Evolutionary conservation across 2,888 invertebrate species (phyloP).

Genomic region (Ormia ochracea): DNA sequence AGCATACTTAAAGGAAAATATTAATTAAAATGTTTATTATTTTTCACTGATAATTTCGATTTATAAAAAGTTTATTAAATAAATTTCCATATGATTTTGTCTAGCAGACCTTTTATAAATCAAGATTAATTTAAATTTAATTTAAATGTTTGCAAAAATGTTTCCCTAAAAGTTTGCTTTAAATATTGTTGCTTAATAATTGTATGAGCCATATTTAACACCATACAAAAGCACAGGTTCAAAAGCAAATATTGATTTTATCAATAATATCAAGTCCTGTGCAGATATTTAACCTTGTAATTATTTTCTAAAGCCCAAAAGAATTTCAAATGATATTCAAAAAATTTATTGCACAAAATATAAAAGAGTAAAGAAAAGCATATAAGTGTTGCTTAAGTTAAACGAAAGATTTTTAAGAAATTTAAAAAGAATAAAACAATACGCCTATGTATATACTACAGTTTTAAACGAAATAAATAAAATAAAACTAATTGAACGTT

Average conservation of each 20-base stretch:
- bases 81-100: too few species aligned
- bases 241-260: neutral
- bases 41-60: too few species aligned
- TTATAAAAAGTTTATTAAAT: too few species aligned
- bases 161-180: neutral
- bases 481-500: neutral
- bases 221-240: too few species aligned
- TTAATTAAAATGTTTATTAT: too few species aligned
- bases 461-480: neutral
- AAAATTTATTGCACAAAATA: neutral
- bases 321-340: neutral
- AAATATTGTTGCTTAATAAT: neutral
- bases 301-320: neutral
- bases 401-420: neutral
- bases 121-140: too few species aligned
- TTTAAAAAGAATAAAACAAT: neutral
- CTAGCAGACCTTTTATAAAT: too few species aligned
- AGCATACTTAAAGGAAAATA: too few species aligned
- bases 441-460: slow-evolving; percentile 3
- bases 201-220: too few species aligned
- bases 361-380: neutral
- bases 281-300: neutral
- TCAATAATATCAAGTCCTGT: neutral
- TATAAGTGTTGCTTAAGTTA: neutral
- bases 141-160: too few species aligned